phyloP scores from a whole-genome alignment of 2,888 invertebrate genomes.

The Epinotia ramella region DNA sequence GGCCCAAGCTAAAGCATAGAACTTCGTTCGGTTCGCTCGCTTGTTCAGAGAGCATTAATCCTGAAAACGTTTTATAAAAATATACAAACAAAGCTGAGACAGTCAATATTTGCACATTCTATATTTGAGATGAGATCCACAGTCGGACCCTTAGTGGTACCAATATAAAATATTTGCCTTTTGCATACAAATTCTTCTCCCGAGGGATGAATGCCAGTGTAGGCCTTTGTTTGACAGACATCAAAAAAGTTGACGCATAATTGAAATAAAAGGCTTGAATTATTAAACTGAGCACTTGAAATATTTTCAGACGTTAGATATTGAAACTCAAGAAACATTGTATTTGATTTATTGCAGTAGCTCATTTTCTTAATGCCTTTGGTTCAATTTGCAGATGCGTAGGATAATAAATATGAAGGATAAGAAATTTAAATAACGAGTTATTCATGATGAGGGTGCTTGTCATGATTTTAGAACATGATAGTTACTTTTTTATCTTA shows the following conservation, averaged over 20 bases:
- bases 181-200: constrained; percentile 40
- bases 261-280: constrained; percentile 25
- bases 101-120: constrained; percentile 23
- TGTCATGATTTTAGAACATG: too few relatives aligned
- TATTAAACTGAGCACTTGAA: constrained; percentile 8
- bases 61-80: constrained; percentile 1
- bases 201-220: neutral
- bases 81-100: constrained; percentile 7
- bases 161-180: constrained; percentile 34
- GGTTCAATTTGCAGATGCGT: neutral
- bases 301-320: neutral
- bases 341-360: neutral
- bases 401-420: neutral
- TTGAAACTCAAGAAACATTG: neutral
- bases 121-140: constrained; percentile 11
- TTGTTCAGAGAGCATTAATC: neutral
- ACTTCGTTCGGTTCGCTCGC: too few relatives aligned
- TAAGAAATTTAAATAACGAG: too few relatives aligned
- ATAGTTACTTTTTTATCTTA: too few relatives aligned
- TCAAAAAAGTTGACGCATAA: constrained; percentile 10
- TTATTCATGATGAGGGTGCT: too few relatives aligned
- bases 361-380: neutral
- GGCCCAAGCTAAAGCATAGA: too few relatives aligned
- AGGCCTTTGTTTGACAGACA: constrained; percentile 12
- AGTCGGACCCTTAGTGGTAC: constrained; percentile 7